A percentile compares a stretch with the other conserved stretches of the same genome.
phyloP scores from a whole-genome alignment of 2,113 vertebrate species.

The Laticauda colubrina region DNA sequence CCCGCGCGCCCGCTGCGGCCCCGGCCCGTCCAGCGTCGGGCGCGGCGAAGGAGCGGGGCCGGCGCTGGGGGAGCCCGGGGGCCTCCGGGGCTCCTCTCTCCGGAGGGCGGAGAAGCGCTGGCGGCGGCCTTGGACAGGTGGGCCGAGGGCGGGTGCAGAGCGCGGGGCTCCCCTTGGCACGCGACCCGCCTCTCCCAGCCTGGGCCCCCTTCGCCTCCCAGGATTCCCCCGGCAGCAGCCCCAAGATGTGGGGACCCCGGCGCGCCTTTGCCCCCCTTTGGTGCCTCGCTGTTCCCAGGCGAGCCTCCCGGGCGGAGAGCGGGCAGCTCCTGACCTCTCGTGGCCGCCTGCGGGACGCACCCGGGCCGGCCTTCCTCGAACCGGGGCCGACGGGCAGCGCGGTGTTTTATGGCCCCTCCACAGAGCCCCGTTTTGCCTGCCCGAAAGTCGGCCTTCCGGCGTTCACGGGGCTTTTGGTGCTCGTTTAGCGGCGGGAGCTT shows the following conservation, averaged over 20 bases:
- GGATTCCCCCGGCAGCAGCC: background rate
- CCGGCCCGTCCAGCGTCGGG: no score
- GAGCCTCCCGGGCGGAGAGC: background rate
- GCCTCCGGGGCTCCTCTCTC: no score
- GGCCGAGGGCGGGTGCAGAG: no score
- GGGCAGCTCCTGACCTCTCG: background rate
- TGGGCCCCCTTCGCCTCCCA: background rate
- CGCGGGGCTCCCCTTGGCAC: no score
- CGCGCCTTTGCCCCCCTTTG: background rate
- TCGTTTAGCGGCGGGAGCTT: background rate
- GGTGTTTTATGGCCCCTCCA: background rate
- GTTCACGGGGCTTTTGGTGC: no score
- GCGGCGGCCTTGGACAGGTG: no score
- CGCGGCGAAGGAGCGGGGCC: no score
- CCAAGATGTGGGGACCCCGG: background rate
- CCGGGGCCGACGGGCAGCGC: background rate
- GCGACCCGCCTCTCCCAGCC: no score
- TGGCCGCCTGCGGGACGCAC: background rate
- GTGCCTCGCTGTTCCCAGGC: background rate
- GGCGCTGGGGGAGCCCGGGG: background rate
- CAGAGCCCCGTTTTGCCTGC: background rate
- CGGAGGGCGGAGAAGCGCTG: no score
- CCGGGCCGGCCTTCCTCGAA: no score
- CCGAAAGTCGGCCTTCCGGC: background rate
- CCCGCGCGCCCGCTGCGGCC: no score